These are phyloP conservation scores for Imbricaverruca yamaguchii DNA, from an alignment of 2,888 invertebrate genomes.

Conservation along the genomic window DNA sequence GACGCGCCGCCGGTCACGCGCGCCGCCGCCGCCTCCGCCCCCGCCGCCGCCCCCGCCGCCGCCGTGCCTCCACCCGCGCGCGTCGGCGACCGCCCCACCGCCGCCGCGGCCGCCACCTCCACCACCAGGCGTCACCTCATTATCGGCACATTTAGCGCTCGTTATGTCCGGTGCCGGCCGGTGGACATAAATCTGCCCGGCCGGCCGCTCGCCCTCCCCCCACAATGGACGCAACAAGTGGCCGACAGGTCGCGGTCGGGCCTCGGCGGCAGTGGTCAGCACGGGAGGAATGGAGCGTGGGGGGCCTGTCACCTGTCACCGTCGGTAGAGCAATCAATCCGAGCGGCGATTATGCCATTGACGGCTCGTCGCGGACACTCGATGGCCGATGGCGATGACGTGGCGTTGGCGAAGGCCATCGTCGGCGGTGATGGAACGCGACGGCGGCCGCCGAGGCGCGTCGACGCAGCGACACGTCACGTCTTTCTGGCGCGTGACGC, in stretches of 20 bases:
- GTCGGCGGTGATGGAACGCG: too few species aligned
- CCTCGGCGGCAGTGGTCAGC: background rate
- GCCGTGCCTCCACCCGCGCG: background rate
- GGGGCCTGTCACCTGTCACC: constrained; percentile 6
- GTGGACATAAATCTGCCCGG: background rate
- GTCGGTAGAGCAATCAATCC: background rate
- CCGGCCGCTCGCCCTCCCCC: background rate
- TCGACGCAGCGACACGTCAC: too few species aligned
- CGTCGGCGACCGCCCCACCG: background rate
- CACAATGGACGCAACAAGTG: constrained; percentile 10
- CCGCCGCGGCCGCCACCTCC: background rate
- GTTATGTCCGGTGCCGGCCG: background rate
- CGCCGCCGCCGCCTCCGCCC: background rate
- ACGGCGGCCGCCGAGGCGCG: too few species aligned
- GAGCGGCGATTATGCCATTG: background rate
- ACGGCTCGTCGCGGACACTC: too few species aligned
- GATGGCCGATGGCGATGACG: too few species aligned
- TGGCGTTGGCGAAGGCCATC: too few species aligned
- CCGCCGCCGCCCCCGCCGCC: background rate
- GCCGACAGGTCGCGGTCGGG: background rate
- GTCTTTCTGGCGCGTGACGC: too few species aligned
- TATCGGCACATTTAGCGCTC: background rate
- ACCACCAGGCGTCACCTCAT: background rate
- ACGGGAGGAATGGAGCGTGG: background rate
- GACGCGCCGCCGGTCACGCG: background rate